A percentile compares a stretch with the other conserved stretches of the same genome.
These are phyloP conservation scores for Mimas tiliae DNA, from an alignment of 2,888 invertebrate species.

Conservation along the genomic window DNA sequence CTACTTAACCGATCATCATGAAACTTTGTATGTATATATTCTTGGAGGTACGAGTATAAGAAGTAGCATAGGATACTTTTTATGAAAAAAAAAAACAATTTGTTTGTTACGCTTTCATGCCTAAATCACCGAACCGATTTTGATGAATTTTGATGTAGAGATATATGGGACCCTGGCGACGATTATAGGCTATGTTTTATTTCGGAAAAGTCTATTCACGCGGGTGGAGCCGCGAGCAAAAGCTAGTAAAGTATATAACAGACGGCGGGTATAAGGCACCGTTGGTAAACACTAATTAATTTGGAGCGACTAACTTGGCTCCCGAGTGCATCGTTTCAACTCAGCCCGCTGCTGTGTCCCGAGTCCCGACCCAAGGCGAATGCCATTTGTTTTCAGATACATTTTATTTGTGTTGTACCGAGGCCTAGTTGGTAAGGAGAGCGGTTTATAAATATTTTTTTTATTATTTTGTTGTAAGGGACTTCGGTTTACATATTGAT, in stretches of 20 bases:
- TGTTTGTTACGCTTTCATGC: no score
- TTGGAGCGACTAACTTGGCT: conserved; percentile 46
- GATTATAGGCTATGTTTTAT: no score
- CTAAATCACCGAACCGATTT: no score
- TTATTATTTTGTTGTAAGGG: not conserved
- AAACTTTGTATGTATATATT: no score
- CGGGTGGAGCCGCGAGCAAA: no score
- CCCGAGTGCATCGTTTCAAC: conserved; percentile 48
- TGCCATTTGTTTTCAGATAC: conserved; percentile 36
- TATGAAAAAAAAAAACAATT: no score
- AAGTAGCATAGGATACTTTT: no score
- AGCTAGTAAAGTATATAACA: conserved; percentile 16
- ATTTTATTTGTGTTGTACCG: not conserved
- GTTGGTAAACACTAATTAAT: conserved; percentile 56
- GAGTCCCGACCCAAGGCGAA: conserved; percentile 33
- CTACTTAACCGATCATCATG: no score
- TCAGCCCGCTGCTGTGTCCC: conserved; percentile 44
- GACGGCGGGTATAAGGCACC: conserved; percentile 26
- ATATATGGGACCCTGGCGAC: no score
- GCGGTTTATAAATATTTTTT: not conserved
- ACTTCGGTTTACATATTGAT: not conserved
- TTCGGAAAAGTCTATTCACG: no score
- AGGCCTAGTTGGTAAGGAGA: not conserved
- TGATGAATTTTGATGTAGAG: no score
- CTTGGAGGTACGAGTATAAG: no score